phyloP scores from a whole-genome alignment of 1,140 invertebrate genomes.

The Akabosia matsudoensis region DNA sequence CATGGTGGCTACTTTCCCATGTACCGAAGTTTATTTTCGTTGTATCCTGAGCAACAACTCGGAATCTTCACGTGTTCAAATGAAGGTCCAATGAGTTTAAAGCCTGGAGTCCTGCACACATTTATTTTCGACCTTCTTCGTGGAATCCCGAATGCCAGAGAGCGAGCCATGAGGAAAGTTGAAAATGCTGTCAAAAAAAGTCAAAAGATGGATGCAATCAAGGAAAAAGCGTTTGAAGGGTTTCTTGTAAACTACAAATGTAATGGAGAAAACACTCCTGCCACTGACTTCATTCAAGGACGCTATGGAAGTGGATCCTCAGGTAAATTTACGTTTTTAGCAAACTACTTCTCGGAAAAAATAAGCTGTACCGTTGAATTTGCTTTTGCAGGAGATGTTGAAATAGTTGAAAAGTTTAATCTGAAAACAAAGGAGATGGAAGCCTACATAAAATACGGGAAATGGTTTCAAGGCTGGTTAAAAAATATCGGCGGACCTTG shows the following conservation, averaged over 20 bases:
- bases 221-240: not conserved
- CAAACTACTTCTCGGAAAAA: not conserved
- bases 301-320: not conserved
- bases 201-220: not conserved
- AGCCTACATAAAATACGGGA: not conserved
- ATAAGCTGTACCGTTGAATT: not conserved
- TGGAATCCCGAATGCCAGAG: not conserved
- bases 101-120: not conserved
- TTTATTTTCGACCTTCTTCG: slow-evolving; percentile 14
- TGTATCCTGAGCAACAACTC: slow-evolving; percentile 19
- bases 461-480: not conserved
- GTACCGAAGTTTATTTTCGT: not conserved
- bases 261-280: not conserved
- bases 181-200: not conserved
- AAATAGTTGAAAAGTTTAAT: slow-evolving; percentile 1
- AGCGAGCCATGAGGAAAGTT: not conserved
- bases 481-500: not conserved
- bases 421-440: not conserved
- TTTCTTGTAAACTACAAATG: not conserved
- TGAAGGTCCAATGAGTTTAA: not conserved
- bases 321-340: not conserved
- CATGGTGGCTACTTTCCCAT: slow-evolving; percentile 22
- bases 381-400: not conserved
- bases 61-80: slow-evolving; percentile 29
- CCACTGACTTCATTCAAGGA: not conserved